A percentile compares a stretch with the other conserved stretches of the same genome.
Conservation (phyloP, 2,113 vertebrate species). For the Notarius lentiginosus region DNA sequence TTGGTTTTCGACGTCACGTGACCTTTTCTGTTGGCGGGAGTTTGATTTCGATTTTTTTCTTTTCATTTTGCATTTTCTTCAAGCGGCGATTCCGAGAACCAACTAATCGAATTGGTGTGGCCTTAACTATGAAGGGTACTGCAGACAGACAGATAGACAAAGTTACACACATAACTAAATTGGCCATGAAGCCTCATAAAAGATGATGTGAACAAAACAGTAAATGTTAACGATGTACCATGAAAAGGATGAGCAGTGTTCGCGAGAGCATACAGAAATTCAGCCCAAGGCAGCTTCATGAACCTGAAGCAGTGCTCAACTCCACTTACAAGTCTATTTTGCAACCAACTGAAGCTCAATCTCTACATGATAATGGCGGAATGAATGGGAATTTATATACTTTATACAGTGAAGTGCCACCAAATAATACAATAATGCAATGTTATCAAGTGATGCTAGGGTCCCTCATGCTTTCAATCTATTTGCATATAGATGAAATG, state of each 20-base stretch:
- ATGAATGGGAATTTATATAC: slow-evolving; percentile 75
- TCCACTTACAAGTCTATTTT: slow-evolving; percentile 39
- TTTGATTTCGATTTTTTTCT: too few relatives aligned
- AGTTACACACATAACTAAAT: neutral
- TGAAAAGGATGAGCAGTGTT: neutral
- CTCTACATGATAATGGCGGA: slow-evolving; percentile 68
- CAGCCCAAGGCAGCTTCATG: neutral
- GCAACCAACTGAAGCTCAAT: slow-evolving; percentile 53
- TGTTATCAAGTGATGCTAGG: slow-evolving; percentile 69
- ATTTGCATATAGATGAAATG: slow-evolving; percentile 84
- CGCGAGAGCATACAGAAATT: neutral
- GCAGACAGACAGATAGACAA: neutral
- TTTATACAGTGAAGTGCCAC: slow-evolving; percentile 74
- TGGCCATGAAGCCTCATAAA: neutral
- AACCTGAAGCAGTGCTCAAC: slow-evolving; percentile 21
- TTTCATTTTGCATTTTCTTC: too few relatives aligned
- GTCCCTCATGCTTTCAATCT: slow-evolving; percentile 50
- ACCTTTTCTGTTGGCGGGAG: too few relatives aligned
- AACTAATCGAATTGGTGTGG: too few relatives aligned
- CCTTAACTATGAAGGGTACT: neutral
- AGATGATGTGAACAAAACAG: neutral
- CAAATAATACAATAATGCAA: slow-evolving; percentile 74
- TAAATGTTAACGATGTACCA: neutral
- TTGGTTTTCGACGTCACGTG: too few relatives aligned
- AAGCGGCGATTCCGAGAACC: too few relatives aligned